Evolutionary conservation across 2,797 vertebrate species (phyloP).

Genomic region (Oryzias dopingdopingensis): DNA sequence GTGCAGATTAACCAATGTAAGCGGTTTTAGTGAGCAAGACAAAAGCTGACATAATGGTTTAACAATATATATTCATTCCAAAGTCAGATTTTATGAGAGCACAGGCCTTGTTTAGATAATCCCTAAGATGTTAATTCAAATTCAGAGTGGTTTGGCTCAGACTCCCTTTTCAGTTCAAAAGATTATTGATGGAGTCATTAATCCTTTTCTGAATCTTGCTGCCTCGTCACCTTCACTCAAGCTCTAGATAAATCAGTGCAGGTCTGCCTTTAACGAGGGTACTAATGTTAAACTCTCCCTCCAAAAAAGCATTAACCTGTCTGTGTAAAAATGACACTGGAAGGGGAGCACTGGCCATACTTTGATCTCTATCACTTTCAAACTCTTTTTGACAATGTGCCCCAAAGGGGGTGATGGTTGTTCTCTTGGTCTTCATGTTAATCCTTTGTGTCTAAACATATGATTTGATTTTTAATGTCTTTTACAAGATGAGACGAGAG

Average conservation of each 20-base stretch:
- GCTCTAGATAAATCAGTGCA: conserved; percentile 62
- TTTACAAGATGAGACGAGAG: too few relatives aligned
- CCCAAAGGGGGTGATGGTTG: conserved; percentile 44
- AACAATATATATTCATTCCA: not conserved
- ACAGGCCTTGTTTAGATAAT: not conserved
- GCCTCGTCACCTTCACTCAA: conserved; percentile 55
- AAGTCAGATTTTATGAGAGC: conserved; percentile 1
- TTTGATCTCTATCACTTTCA: conserved; percentile 58
- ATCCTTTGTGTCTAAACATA: conserved; percentile 27
- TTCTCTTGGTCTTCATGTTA: conserved; percentile 31
- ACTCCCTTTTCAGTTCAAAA: conserved; percentile 46
- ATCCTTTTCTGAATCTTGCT: conserved; percentile 56
- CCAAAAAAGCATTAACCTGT: conserved; percentile 72
- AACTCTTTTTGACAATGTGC: conserved; percentile 34
- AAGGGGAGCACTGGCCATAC: conserved; percentile 58
- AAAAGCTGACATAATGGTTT: not conserved
- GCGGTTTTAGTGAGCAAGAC: not conserved
- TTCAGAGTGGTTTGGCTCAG: conserved; percentile 27
- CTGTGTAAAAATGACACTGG: conserved; percentile 62
- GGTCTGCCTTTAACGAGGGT: conserved; percentile 63
- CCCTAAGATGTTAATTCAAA: conserved; percentile 22
- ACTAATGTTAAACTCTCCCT: conserved; percentile 59
- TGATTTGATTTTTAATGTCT: not conserved
- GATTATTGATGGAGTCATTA: conserved; percentile 46
- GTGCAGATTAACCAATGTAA: not conserved